phyloP scores from a whole-genome alignment of 2,797 vertebrate genomes.

The Emys orbicularis region DNA sequence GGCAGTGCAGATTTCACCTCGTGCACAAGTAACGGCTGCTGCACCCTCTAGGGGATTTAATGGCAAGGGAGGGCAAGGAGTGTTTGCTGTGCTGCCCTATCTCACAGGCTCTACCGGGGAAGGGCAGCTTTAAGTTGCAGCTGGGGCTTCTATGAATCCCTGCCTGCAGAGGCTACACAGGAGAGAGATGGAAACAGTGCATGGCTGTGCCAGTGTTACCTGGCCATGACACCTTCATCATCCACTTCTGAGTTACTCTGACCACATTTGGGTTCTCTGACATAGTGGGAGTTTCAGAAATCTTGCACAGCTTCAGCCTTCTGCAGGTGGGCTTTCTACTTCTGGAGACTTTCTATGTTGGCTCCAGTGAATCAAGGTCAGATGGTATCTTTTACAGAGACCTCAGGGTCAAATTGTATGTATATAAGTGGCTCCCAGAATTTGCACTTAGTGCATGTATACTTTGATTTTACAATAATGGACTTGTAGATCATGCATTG shows the following conservation, averaged over 20 bases:
- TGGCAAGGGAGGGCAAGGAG: not conserved
- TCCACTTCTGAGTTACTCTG: not conserved
- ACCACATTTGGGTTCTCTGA: conserved; percentile 52
- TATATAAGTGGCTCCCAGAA: not conserved
- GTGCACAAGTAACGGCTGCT: not conserved
- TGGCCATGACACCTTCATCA: conserved; percentile 26
- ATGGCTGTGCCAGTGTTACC: conserved; percentile 16
- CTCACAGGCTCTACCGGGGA: conserved; percentile 33
- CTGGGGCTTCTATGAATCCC: not conserved
- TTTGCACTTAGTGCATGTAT: not conserved
- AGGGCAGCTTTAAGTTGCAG: conserved; percentile 29
- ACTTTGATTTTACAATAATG: not conserved
- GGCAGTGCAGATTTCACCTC: not conserved
- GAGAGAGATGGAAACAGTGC: conserved; percentile 42
- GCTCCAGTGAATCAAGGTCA: not conserved
- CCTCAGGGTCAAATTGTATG: not conserved
- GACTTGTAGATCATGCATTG: not conserved
- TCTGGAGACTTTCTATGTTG: not conserved
- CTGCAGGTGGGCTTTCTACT: not conserved
- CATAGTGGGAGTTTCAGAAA: not conserved
- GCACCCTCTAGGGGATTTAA: not conserved
- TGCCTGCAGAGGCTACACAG: not conserved
- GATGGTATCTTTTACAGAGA: not conserved
- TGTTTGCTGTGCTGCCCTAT: not conserved
- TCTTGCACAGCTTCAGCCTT: not conserved